phyloP scores from a whole-genome alignment of 2,113 vertebrate genomes.

The Upupa epops region DNA sequence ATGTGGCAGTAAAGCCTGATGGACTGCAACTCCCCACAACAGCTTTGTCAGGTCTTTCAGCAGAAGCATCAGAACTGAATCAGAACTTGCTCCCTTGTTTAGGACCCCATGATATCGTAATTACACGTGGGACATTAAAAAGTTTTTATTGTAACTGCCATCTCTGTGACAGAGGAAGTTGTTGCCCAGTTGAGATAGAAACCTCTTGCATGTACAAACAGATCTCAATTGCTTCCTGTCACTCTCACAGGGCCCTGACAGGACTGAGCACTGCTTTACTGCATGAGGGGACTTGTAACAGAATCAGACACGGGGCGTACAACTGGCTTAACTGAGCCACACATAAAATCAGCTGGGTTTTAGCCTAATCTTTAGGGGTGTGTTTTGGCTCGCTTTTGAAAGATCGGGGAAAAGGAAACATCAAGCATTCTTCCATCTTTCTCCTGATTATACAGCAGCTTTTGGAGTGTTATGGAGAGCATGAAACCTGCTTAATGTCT shows the following conservation, averaged over 20 bases:
- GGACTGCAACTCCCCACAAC: neutral
- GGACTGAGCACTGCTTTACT: neutral
- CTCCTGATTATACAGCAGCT: neutral
- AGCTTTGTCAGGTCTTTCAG: neutral
- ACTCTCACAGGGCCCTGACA: accelerated
- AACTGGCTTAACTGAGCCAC: neutral
- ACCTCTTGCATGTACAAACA: neutral
- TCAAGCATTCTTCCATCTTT: neutral
- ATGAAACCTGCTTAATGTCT: neutral
- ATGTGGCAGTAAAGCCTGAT: accelerated
- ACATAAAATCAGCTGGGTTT: slow-evolving; percentile 10
- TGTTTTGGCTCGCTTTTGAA: neutral
- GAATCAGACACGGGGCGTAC: neutral
- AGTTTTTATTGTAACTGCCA: neutral
- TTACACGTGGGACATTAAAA: neutral
- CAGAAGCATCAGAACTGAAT: neutral
- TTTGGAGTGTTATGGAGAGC: neutral
- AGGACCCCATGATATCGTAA: neutral
- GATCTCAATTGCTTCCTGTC: accelerated
- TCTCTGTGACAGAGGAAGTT: neutral
- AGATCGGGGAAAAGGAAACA: neutral
- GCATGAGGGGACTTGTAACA: neutral
- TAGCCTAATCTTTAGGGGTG: neutral
- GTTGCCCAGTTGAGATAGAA: neutral
- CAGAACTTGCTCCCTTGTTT: neutral